Conservation (phyloP, 64 coral and sea anemone genomes). For the Acropora tenuis region DNA sequence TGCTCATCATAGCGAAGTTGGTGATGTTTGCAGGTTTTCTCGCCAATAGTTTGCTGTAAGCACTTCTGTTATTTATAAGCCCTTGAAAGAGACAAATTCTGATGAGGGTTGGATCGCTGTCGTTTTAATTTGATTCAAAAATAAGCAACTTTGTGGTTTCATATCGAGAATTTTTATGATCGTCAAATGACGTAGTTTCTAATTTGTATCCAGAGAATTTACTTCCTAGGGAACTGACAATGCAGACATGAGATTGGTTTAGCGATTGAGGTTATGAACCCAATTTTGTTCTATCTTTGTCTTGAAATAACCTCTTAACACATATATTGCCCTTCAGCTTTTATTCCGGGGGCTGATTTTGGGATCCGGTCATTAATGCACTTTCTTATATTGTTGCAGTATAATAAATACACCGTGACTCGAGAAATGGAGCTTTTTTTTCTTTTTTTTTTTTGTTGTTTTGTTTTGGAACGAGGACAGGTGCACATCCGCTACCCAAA, state of each 20-base stretch:
- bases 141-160: not conserved
- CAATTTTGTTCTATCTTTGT: not conserved
- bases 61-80: not conserved
- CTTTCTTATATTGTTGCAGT: no score
- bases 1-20: not conserved
- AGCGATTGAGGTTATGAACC: not conserved
- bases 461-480: no score
- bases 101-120: not conserved
- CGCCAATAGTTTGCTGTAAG: no score
- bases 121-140: not conserved
- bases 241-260: not conserved
- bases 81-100: not conserved
- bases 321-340: no score
- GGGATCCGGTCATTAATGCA: no score
- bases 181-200: not conserved
- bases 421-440: no score
- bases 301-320: no score
- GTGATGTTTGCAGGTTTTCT: no score
- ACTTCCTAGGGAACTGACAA: not conserved
- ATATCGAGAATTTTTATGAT: not conserved
- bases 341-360: no score
- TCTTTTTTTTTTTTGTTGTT: no score
- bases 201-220: not conserved
- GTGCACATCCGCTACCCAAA: no score
- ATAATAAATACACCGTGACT: no score